phyloP scores from a whole-genome alignment of 1,140 invertebrate species.

The Drosophila ogumai region DNA sequence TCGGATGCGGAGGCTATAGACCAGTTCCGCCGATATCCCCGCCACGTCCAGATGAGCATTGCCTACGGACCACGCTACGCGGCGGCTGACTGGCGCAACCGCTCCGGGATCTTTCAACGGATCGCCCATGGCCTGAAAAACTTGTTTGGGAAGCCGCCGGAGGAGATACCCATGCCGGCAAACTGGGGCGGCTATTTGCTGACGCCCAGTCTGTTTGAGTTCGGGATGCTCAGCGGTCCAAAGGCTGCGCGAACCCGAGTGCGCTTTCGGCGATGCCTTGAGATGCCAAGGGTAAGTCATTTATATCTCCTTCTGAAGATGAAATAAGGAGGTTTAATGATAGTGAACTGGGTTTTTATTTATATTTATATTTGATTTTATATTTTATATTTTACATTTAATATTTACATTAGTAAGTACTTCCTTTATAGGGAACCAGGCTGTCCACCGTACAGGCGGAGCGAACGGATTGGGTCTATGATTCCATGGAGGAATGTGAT shows the following conservation, averaged over 20 bases:
- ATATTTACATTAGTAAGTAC: neutral
- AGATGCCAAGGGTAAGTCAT: constrained; percentile 44
- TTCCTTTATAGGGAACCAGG: constrained; percentile 32
- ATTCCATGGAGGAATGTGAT: constrained; percentile 25
- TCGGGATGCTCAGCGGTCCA: constrained; percentile 6
- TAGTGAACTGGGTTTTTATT: no score
- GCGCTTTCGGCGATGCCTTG: constrained; percentile 51
- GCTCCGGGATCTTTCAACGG: neutral
- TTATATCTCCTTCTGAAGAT: neutral
- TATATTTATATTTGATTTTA: no score
- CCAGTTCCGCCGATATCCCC: constrained; percentile 57
- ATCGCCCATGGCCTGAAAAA: neutral
- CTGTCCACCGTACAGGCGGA: constrained; percentile 21
- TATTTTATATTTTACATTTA: no score
- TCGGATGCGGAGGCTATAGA: constrained; percentile 26
- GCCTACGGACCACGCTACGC: constrained; percentile 28
- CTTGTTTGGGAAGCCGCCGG: neutral
- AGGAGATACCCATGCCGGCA: constrained; percentile 32
- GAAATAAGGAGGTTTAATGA: neutral
- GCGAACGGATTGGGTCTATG: constrained; percentile 60
- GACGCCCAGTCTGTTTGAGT: constrained; percentile 52
- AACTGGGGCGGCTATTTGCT: constrained; percentile 62
- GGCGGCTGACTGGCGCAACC: neutral
- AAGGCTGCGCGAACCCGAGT: constrained; percentile 29
- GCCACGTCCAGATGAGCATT: constrained; percentile 47